phyloP scores from a whole-genome alignment of 2,113 vertebrate genomes.

The Gallinago paraguaiae region DNA sequence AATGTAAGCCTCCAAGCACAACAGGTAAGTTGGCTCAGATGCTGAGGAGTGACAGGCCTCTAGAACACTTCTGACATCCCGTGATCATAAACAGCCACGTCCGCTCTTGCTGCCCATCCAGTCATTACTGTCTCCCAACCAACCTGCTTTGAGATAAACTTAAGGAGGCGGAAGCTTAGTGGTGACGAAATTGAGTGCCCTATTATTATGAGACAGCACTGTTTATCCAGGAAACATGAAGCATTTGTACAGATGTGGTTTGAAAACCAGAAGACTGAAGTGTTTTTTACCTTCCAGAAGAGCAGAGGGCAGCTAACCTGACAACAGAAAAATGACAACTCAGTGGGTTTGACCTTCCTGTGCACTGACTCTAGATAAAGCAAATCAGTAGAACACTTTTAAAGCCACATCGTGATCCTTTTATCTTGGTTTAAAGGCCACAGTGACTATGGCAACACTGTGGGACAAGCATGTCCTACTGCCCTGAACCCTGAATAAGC shows the following conservation, averaged over 20 bases:
- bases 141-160: rapidly evolving
- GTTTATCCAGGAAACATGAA: neutral
- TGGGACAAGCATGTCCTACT: rapidly evolving
- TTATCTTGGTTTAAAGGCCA: neutral
- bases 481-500: neutral
- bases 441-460: neutral
- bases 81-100: neutral
- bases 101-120: neutral
- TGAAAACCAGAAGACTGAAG: neutral
- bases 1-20: neutral
- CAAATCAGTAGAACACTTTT: neutral
- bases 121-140: neutral
- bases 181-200: neutral
- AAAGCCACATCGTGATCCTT: neutral
- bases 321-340: neutral
- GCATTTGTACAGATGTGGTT: neutral
- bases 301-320: neutral
- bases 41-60: neutral
- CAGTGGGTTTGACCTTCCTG: neutral
- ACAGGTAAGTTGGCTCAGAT: neutral
- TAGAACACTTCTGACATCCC: neutral
- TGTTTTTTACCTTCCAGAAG: neutral
- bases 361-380: neutral
- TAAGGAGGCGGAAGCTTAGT: neutral
- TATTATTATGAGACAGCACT: neutral